Conservation (phyloP, 2,113 vertebrate genomes). For the Elephantulus edwardii region DNA sequence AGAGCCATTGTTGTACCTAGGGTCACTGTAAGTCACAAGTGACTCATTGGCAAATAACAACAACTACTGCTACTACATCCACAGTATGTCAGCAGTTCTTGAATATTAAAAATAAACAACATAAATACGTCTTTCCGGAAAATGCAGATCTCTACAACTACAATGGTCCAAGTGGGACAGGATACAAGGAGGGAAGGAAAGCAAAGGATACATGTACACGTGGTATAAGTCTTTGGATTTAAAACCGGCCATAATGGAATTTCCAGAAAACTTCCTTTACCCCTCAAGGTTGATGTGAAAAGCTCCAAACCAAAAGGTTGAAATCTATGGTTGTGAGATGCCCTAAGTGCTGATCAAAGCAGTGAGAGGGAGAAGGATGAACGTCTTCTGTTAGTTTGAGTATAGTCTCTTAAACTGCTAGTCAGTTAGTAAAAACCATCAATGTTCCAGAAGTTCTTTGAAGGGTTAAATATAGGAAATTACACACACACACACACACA, state of each 20-base stretch:
- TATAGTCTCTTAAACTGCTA: slow-evolving; percentile 58
- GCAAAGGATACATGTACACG: slow-evolving; percentile 56
- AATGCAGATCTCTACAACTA: slow-evolving; percentile 66
- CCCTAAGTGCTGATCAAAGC: slow-evolving; percentile 65
- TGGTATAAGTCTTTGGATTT: slow-evolving; percentile 73
- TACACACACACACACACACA: no score
- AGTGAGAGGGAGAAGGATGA: slow-evolving; percentile 48
- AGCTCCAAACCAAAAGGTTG: slow-evolving; percentile 71
- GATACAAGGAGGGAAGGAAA: slow-evolving; percentile 27
- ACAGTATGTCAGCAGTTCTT: no score
- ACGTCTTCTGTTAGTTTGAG: slow-evolving; percentile 51
- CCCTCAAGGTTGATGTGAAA: slow-evolving; percentile 69
- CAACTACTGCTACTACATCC: no score
- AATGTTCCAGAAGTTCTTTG: slow-evolving; percentile 74
- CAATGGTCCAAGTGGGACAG: not conserved
- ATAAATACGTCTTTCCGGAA: slow-evolving; percentile 54
- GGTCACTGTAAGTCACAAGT: no score
- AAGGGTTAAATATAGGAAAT: slow-evolving; percentile 73
- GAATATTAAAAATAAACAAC: not conserved
- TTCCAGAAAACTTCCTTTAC: no score
- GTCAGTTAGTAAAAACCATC: slow-evolving; percentile 68
- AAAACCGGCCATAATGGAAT: no score
- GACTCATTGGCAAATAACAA: no score
- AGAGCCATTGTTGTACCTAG: no score
- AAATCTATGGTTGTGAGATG: slow-evolving; percentile 70